Percentiles rank a stretch among this genome's conserved stretches.
Evolutionary conservation across 2,113 vertebrate genomes (phyloP).

Genomic region (Carassius auratus): DNA sequence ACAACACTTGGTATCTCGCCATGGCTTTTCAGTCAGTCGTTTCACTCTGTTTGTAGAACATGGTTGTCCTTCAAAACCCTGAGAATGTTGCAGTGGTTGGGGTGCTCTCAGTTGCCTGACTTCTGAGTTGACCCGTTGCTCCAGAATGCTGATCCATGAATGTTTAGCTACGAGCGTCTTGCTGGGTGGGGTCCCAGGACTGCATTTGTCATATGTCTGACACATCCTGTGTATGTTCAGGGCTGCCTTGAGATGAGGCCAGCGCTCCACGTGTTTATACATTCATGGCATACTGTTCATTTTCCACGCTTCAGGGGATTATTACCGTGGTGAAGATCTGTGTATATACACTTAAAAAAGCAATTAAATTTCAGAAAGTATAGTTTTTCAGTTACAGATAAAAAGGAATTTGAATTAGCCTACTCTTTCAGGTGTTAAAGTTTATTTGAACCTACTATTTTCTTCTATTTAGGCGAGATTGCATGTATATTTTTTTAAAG

Average conservation of each 20-base stretch:
- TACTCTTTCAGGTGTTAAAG: slow-evolving; percentile 10
- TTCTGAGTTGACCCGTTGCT: slow-evolving; percentile 29
- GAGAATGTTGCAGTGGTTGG: slow-evolving; percentile 14
- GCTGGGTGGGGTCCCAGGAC: neutral
- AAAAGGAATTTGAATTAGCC: neutral
- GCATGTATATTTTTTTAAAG: neutral
- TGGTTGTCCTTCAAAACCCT: neutral
- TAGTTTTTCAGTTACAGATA: slow-evolving; percentile 1
- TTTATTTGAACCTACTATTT: neutral
- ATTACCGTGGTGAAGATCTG: neutral
- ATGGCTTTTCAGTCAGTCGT: neutral
- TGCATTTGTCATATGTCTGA: slow-evolving; percentile 28
- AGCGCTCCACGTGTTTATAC: slow-evolving; percentile 58
- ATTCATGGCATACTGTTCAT: slow-evolving; percentile 23
- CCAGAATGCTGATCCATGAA: slow-evolving; percentile 36
- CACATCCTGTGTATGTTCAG: slow-evolving; percentile 26
- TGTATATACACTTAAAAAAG: neutral
- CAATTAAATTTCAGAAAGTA: slow-evolving; percentile 11
- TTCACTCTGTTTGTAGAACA: neutral
- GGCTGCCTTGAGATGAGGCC: neutral
- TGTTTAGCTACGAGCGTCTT: slow-evolving; percentile 55
- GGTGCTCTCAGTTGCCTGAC: slow-evolving; percentile 40
- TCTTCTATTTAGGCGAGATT: neutral
- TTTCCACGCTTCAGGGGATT: neutral
- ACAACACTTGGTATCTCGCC: slow-evolving; percentile 7